A percentile compares a stretch with the other conserved stretches of the same genome.
Evolutionary conservation across 92 coral and sea anemone species (phyloP).

Genomic region (Epizoanthus rinbou): DNA sequence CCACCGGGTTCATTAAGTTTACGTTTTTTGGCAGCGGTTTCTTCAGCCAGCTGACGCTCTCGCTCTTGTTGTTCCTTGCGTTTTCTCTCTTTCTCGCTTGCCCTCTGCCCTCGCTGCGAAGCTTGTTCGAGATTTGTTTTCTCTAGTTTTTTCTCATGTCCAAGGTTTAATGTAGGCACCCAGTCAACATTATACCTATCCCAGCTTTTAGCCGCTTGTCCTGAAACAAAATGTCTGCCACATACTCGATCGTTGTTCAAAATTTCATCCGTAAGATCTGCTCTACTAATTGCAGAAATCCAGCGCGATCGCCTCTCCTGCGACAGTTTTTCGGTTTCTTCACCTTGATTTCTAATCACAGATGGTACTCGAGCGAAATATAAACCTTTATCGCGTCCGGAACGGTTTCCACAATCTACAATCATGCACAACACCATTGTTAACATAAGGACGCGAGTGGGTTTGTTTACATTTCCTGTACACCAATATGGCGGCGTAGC

Average conservation of each 20-base stretch:
- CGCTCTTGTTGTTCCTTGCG: too few species aligned
- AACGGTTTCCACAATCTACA: not conserved
- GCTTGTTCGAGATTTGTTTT: too few species aligned
- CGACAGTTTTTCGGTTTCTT: slow-evolving; percentile 19
- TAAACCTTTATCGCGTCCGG: too few species aligned
- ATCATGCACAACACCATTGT: not conserved
- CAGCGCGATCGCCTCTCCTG: slow-evolving; percentile 17
- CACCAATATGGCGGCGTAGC: too few species aligned
- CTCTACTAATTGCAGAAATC: slow-evolving; percentile 23
- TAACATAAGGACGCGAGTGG: too few species aligned
- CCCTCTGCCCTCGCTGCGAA: too few species aligned
- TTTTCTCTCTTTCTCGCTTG: too few species aligned
- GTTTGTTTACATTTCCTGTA: too few species aligned
- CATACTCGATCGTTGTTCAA: slow-evolving; percentile 31
- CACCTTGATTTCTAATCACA: slow-evolving; percentile 45
- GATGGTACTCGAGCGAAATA: too few species aligned
- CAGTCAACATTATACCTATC: slow-evolving; percentile 47
- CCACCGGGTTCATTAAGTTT: too few species aligned
- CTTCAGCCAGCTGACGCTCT: too few species aligned
- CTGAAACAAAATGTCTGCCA: slow-evolving; percentile 28
- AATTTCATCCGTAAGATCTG: slow-evolving; percentile 7
- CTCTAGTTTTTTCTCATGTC: slow-evolving; percentile 10
- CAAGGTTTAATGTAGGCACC: slow-evolving; percentile 46
- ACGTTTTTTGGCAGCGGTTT: too few species aligned
- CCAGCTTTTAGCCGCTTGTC: slow-evolving; percentile 42